phyloP scores from a whole-genome alignment of 2,113 vertebrate species.

The Hiodon tergisus region DNA sequence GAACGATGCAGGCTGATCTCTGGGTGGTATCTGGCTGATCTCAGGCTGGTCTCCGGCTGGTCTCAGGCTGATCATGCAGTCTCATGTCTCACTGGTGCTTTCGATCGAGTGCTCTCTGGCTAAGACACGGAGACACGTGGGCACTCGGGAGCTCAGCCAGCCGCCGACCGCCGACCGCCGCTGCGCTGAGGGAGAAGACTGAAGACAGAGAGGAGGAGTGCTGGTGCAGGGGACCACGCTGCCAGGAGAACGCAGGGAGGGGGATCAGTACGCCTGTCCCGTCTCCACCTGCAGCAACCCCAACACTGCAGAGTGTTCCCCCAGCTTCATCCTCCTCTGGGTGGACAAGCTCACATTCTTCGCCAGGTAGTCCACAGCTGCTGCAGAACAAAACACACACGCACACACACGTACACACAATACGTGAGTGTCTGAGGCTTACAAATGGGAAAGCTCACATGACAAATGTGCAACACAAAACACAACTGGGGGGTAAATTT shows the following conservation, averaged over 20 bases:
- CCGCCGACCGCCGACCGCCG: too few species aligned
- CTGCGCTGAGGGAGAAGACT: neutral
- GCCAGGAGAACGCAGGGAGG: conserved; percentile 16
- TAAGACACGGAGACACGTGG: neutral
- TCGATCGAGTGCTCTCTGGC: neutral
- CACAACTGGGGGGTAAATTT: too few species aligned
- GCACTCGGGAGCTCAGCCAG: neutral
- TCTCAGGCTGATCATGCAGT: too few species aligned
- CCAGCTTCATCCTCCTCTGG: conserved; percentile 91
- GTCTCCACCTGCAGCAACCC: conserved; percentile 94
- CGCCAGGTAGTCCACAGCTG: conserved; percentile 90
- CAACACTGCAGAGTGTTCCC: conserved; percentile 88
- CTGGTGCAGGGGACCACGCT: conserved; percentile 42
- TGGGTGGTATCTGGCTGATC: too few species aligned
- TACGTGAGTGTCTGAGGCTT: neutral
- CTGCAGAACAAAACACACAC: conserved; percentile 49
- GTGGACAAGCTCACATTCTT: conserved; percentile 93
- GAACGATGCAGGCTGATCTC: neutral
- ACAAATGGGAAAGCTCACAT: neutral
- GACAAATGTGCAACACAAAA: neutral
- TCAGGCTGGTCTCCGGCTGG: too few species aligned
- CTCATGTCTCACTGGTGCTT: conserved; percentile 11
- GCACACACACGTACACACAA: conserved; percentile 8
- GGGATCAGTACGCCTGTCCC: conserved; percentile 83
- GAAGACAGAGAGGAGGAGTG: conserved; percentile 35